Conservation (phyloP, 53 echinoderm and acorn worm genomes). For the Patiria pectinifera region DNA sequence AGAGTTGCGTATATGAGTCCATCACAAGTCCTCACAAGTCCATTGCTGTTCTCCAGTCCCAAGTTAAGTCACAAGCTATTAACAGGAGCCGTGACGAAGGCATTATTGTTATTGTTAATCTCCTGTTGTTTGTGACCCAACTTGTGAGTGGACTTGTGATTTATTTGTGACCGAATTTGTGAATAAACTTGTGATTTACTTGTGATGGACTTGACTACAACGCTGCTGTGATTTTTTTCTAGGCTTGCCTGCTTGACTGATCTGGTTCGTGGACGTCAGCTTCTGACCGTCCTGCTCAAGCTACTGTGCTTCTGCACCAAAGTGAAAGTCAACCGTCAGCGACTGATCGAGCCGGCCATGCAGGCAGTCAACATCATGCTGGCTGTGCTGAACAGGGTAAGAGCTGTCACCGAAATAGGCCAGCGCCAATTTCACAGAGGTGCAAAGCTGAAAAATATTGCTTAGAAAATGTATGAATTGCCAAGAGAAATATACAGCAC, state of each 20-base stretch:
- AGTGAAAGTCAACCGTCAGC: constrained; percentile 93
- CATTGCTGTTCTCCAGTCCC: too few relatives aligned
- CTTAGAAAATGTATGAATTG: too few relatives aligned
- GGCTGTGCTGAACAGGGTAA: constrained; percentile 91
- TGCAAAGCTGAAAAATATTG: too few relatives aligned
- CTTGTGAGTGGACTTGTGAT: background rate
- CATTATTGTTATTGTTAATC: too few relatives aligned
- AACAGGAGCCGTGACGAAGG: too few relatives aligned
- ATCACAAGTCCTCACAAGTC: too few relatives aligned
- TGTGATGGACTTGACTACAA: background rate
- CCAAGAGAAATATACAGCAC: too few relatives aligned
- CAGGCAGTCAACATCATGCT: constrained; percentile 98
- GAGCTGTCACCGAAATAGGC: background rate
- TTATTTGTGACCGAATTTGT: too few relatives aligned
- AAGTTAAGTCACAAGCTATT: too few relatives aligned
- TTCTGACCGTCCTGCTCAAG: constrained; percentile 89
- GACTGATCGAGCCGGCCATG: constrained; percentile 88
- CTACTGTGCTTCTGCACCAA: constrained; percentile 88
- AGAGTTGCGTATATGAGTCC: too few relatives aligned
- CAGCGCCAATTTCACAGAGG: too few relatives aligned
- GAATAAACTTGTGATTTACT: background rate
- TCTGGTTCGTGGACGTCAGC: constrained; percentile 92
- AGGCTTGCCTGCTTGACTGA: constrained; percentile 93
- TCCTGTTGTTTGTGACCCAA: too few relatives aligned
- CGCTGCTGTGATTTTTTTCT: background rate